Conservation (phyloP, 2,888 invertebrate species). For the Acanthosepion esculentum region DNA sequence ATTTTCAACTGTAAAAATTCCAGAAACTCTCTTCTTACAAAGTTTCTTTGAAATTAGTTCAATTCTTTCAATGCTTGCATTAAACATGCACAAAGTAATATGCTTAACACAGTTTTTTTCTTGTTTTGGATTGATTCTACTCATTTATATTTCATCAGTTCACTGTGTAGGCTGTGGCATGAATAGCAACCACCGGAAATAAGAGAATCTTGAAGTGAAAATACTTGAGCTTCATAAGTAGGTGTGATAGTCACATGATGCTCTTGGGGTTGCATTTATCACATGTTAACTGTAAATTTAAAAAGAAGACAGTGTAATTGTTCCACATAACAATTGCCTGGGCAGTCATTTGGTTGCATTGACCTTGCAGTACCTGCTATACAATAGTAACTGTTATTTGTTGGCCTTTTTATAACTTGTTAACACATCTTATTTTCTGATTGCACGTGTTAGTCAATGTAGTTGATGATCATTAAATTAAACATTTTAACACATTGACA, state of each 20-base stretch:
- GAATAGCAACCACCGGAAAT: not conserved
- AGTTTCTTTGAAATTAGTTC: no score
- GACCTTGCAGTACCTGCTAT: not conserved
- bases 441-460: no score
- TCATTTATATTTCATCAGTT: not conserved
- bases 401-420: not conserved
- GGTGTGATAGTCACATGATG: constrained; percentile 12
- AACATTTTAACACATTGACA: no score
- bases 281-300: not conserved
- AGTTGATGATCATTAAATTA: no score
- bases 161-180: not conserved
- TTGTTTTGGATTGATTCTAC: not conserved
- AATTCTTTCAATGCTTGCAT: no score
- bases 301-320: constrained; percentile 7
- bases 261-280: not conserved
- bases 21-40: no score
- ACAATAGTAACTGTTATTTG: not conserved
- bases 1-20: no score
- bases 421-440: not conserved
- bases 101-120: no score
- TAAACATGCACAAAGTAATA: no score
- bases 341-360: not conserved
- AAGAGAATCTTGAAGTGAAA: not conserved
- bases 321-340: not conserved
- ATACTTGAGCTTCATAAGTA: not conserved